These are phyloP conservation scores for Campoletis raptor DNA, from an alignment of 2,888 invertebrate species.

Conservation along the genomic window DNA sequence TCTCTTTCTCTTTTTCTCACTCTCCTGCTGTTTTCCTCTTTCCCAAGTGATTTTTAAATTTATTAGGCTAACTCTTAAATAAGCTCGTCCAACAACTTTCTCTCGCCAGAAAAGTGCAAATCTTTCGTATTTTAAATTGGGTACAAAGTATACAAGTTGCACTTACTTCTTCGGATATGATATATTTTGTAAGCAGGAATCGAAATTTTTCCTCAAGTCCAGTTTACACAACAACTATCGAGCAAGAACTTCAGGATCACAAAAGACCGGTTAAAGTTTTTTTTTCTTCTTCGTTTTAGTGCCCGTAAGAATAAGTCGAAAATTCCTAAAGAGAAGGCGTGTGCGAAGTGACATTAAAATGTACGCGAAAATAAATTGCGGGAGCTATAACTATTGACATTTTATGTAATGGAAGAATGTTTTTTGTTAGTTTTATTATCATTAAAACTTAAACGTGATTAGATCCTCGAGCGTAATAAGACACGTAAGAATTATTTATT, in stretches of 20 bases:
- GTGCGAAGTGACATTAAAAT: not conserved
- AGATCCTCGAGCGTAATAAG: not conserved
- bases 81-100: slow-evolving; percentile 66
- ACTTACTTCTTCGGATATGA: slow-evolving; percentile 31
- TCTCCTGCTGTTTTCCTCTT: not conserved
- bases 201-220: slow-evolving; percentile 5
- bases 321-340: not conserved
- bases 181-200: slow-evolving; percentile 21
- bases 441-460: not conserved
- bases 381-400: not conserved
- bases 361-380: not conserved
- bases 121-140: slow-evolving; percentile 11
- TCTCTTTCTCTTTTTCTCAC: not conserved
- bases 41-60: not conserved
- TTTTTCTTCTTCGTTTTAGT: not conserved
- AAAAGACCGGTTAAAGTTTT: not conserved
- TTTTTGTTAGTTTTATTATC: not conserved
- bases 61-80: slow-evolving; percentile 36
- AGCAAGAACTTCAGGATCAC: not conserved
- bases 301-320: not conserved
- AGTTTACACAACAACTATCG: not conserved
- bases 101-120: slow-evolving; percentile 63
- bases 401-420: not conserved
- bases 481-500: not conserved
- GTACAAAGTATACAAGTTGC: not conserved